phyloP scores from a whole-genome alignment of 2,888 invertebrate species.

The Caenorhabditis sp. region DNA sequence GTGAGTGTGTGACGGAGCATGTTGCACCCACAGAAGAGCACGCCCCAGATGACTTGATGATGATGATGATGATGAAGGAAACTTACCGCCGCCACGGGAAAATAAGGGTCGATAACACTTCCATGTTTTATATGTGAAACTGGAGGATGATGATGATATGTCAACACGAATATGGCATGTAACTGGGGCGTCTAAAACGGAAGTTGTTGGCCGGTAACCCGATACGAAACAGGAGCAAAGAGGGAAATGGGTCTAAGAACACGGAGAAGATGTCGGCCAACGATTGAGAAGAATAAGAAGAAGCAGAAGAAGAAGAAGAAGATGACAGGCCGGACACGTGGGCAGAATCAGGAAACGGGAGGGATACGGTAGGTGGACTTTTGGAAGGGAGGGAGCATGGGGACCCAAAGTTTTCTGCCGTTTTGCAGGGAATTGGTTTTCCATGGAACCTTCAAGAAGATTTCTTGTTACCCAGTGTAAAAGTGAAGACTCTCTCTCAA shows the following conservation, averaged over 20 bases:
- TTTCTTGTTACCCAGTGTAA: too few species aligned
- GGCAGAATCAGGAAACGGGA: background rate
- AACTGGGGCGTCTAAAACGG: conserved; percentile 48
- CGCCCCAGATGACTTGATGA: conserved; percentile 15
- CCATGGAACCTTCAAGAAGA: too few species aligned
- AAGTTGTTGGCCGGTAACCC: conserved; percentile 42
- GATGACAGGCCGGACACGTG: too few species aligned
- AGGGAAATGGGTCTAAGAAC: conserved; percentile 8
- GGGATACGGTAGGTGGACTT: background rate
- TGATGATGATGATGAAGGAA: conserved; percentile 11
- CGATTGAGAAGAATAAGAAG: too few species aligned
- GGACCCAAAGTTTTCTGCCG: too few species aligned
- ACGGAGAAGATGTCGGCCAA: background rate
- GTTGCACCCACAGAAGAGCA: conserved; percentile 16
- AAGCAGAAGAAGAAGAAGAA: too few species aligned
- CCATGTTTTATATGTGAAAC: conserved; percentile 50
- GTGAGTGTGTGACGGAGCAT: conserved; percentile 15
- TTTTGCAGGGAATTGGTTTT: background rate
- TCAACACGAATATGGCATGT: conserved; percentile 55
- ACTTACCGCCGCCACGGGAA: conserved; percentile 61
- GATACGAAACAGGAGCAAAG: conserved; percentile 28
- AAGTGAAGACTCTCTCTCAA: too few species aligned
- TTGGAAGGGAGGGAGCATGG: too few species aligned
- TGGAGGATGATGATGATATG: conserved; percentile 41
- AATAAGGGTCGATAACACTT: conserved; percentile 61